Conservation (phyloP, 2,797 vertebrate genomes). For the Acanthis flammea region DNA sequence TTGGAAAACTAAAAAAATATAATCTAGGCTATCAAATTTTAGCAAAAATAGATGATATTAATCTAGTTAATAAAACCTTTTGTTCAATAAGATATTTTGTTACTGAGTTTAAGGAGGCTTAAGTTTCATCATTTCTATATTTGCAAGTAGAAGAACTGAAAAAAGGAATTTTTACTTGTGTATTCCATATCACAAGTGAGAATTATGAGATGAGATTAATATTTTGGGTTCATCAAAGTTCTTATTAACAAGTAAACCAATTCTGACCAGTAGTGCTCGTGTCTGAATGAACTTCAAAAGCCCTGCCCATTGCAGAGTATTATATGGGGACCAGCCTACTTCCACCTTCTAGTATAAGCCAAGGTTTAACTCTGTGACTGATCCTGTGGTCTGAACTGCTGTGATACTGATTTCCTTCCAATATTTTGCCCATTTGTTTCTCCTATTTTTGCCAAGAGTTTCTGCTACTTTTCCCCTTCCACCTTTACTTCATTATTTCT, state of each 20-base stretch:
- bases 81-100: not conserved
- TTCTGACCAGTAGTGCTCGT: accelerated
- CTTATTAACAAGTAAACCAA: not conserved
- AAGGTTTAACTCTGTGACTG: not conserved
- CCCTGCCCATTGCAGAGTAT: not conserved
- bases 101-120: not conserved
- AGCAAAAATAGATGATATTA: not conserved
- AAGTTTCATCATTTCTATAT: not conserved
- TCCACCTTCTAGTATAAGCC: not conserved
- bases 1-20: not conserved
- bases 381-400: not conserved
- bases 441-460: not conserved
- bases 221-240: not conserved
- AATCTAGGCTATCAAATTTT: not conserved
- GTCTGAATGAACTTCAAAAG: not conserved
- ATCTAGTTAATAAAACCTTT: not conserved
- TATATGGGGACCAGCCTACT: not conserved
- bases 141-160: not conserved
- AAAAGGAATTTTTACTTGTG: not conserved
- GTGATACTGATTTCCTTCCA: not conserved
- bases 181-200: not conserved
- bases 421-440: not conserved
- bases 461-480: not conserved
- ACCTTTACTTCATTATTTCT: not conserved
- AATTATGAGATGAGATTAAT: not conserved